These are phyloP conservation scores for Acanthaster planci DNA, from an alignment of 35 echinoderm and acorn worm species.

Conservation along the genomic window DNA sequence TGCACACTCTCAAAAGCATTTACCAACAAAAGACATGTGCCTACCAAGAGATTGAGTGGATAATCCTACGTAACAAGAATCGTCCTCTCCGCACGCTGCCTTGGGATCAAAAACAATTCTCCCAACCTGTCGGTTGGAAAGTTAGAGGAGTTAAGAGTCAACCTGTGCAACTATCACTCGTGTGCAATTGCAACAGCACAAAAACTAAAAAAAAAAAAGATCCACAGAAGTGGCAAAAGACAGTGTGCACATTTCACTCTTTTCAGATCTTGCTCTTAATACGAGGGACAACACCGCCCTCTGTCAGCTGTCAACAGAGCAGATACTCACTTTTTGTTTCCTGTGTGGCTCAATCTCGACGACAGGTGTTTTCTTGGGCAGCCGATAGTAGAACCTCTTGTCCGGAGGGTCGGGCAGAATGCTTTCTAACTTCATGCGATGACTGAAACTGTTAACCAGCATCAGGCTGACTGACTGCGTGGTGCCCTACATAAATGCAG, in stretches of 20 bases:
- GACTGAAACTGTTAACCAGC: conserved; percentile 79
- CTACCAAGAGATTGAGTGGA: conserved; percentile 73
- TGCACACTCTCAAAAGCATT: too few species aligned
- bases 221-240: too few species aligned
- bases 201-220: too few species aligned
- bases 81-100: conserved; percentile 58
- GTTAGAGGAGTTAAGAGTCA: too few species aligned
- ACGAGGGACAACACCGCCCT: too few species aligned
- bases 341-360: conserved; percentile 81
- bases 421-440: conserved; percentile 86
- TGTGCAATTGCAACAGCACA: too few species aligned
- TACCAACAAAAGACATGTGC: neutral
- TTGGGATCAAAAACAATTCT: conserved; percentile 90
- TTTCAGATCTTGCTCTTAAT: too few species aligned
- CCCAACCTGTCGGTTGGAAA: conserved; percentile 66
- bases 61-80: conserved; percentile 84
- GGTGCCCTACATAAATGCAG: conserved; percentile 53
- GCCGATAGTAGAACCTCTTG: conserved; percentile 81
- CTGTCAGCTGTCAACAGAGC: too few species aligned
- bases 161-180: too few species aligned
- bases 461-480: conserved; percentile 79
- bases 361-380: conserved; percentile 56
- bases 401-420: conserved; percentile 80
- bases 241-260: too few species aligned
- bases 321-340: conserved; percentile 84